These are phyloP conservation scores for Acronicta alni DNA, from an alignment of 2,888 invertebrate species.

Conservation along the genomic window DNA sequence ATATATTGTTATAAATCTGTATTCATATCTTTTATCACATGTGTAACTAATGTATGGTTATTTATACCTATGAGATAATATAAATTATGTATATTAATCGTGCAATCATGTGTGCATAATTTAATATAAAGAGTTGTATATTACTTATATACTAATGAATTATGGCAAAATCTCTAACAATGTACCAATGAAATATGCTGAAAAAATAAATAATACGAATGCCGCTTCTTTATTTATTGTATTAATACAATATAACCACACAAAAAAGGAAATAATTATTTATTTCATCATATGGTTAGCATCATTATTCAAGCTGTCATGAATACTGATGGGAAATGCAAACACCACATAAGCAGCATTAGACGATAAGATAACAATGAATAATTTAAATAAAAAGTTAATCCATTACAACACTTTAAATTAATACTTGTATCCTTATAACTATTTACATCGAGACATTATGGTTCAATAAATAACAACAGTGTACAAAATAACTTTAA, in stretches of 20 bases:
- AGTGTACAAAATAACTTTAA: too few species aligned
- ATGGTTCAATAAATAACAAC: too few species aligned
- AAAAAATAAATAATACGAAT: slow-evolving; percentile 88
- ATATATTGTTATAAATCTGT: slow-evolving; percentile 87
- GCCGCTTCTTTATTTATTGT: slow-evolving; percentile 88
- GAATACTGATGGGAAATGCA: slow-evolving; percentile 1
- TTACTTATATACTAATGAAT: slow-evolving; percentile 81
- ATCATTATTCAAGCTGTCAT: slow-evolving; percentile 2
- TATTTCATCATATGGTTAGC: slow-evolving; percentile 14
- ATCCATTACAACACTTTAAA: not conserved
- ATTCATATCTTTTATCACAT: slow-evolving; percentile 87
- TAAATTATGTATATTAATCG: slow-evolving; percentile 85
- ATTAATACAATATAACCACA: slow-evolving; percentile 77
- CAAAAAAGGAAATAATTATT: not conserved
- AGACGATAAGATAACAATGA: slow-evolving; percentile 13
- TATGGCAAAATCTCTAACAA: slow-evolving; percentile 85
- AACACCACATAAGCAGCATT: slow-evolving; percentile 17
- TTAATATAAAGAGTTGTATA: slow-evolving; percentile 87
- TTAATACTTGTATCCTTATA: too few species aligned
- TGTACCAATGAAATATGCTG: slow-evolving; percentile 89
- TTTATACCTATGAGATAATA: slow-evolving; percentile 81
- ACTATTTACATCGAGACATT: too few species aligned
- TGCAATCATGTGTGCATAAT: slow-evolving; percentile 85
- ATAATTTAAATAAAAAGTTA: slow-evolving; percentile 8
- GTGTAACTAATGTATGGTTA: slow-evolving; percentile 84